Evolutionary conservation across 2,113 vertebrate species (phyloP).

Genomic region (Antechinus stuartii): DNA sequence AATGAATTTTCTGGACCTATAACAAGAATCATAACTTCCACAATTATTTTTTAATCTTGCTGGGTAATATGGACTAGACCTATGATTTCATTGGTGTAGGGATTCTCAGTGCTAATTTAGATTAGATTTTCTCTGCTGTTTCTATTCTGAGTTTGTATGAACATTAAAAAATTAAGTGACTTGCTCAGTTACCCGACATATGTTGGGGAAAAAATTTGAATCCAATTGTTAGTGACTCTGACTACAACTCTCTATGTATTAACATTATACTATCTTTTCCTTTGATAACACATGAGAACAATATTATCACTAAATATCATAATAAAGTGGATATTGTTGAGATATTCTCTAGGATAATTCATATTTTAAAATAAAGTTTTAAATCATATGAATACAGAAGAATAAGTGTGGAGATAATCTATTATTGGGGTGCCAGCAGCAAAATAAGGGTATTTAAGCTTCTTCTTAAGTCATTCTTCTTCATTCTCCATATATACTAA

Average conservation of each 20-base stretch:
- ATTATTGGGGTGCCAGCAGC: too few relatives aligned
- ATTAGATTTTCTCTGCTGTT: not conserved
- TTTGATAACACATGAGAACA: not conserved
- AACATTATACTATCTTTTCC: not conserved
- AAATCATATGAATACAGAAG: not conserved
- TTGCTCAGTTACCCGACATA: not conserved
- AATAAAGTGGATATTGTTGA: not conserved
- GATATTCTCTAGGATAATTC: not conserved
- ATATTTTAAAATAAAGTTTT: not conserved
- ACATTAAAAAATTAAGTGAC: too few relatives aligned
- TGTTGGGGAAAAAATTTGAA: not conserved
- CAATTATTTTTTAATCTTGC: not conserved
- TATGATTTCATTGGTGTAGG: not conserved
- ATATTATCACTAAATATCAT: not conserved
- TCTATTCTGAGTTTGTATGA: not conserved
- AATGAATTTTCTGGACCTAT: not conserved
- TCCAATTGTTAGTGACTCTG: not conserved
- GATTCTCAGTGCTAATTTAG: too few relatives aligned
- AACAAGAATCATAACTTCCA: not conserved
- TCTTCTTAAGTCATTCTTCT: too few relatives aligned
- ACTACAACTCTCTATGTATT: too few relatives aligned
- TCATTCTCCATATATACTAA: too few relatives aligned
- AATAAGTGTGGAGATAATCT: too few relatives aligned
- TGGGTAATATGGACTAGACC: not conserved
- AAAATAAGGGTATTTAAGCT: too few relatives aligned